Evolutionary conservation across 2,797 vertebrate genomes (phyloP).

Genomic region (Euthynnus affinis): DNA sequence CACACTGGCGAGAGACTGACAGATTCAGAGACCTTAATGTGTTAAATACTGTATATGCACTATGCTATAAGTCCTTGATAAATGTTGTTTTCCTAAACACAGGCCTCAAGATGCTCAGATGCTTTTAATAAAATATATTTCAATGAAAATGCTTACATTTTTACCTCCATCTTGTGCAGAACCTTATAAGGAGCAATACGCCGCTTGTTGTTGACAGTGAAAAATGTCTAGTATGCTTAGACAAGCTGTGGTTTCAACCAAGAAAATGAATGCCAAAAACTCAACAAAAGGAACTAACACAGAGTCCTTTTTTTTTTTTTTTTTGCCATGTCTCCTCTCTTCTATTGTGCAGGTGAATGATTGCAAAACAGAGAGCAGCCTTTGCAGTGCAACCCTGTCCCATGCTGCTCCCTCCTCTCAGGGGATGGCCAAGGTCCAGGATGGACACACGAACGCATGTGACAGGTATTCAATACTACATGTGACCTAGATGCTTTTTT

Average conservation of each 20-base stretch:
- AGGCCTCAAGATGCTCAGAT: slow-evolving; percentile 44
- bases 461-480: slow-evolving; percentile 79
- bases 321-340: slow-evolving; percentile 7
- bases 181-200: slow-evolving; percentile 14
- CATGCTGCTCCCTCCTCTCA: slow-evolving; percentile 86
- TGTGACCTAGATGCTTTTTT: background rate
- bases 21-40: slow-evolving; percentile 51
- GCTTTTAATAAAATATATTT: slow-evolving; percentile 57
- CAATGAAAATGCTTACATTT: slow-evolving; percentile 23
- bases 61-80: slow-evolving; percentile 43
- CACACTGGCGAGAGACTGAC: slow-evolving; percentile 49
- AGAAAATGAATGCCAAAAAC: background rate
- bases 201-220: slow-evolving; percentile 10
- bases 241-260: slow-evolving; percentile 3
- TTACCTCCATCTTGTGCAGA: background rate
- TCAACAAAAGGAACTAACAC: background rate
- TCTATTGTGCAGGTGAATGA: slow-evolving; percentile 84
- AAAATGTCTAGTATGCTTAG: slow-evolving; percentile 12
- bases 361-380: slow-evolving; percentile 75
- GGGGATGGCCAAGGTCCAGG: slow-evolving; percentile 92
- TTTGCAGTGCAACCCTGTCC: slow-evolving; percentile 74
- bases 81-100: slow-evolving; percentile 48
- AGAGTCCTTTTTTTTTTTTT: slow-evolving; percentile 4
- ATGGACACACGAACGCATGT: slow-evolving; percentile 88
- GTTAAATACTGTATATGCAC: slow-evolving; percentile 46